Percentiles rank a stretch among this genome's conserved stretches.
Conservation (phyloP, 1,140 invertebrate genomes). For the Nomia melanderi region DNA sequence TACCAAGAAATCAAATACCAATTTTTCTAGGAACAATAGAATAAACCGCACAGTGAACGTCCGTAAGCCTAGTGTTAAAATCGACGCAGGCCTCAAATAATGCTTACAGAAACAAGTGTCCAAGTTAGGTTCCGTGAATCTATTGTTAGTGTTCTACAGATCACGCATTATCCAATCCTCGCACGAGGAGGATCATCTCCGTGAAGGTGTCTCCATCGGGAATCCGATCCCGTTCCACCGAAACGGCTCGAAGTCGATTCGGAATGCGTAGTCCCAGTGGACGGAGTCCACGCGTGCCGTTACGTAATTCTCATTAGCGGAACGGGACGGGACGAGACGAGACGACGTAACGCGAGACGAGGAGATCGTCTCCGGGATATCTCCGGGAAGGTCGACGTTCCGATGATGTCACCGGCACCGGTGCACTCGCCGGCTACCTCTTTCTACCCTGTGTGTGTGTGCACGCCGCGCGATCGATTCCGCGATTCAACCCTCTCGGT, state of each 20-base stretch:
- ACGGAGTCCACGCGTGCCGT: slow-evolving; percentile 16
- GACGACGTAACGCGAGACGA: slow-evolving; percentile 34
- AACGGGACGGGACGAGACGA: not conserved
- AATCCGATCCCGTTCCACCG: not conserved
- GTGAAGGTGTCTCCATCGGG: not conserved
- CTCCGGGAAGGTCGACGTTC: slow-evolving; percentile 47
- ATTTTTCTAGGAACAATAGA: too few relatives aligned
- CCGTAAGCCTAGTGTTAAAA: too few relatives aligned
- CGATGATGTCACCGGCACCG: slow-evolving; percentile 32
- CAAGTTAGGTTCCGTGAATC: too few relatives aligned
- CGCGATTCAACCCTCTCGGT: slow-evolving; percentile 6
- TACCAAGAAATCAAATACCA: too few relatives aligned
- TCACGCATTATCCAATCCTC: too few relatives aligned
- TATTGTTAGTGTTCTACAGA: too few relatives aligned
- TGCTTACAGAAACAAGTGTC: too few relatives aligned
- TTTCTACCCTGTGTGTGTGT: not conserved
- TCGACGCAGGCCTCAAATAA: too few relatives aligned
- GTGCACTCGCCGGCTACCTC: too few relatives aligned
- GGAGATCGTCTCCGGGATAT: slow-evolving; percentile 3
- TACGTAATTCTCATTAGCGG: slow-evolving; percentile 51
- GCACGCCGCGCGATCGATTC: slow-evolving; percentile 22
- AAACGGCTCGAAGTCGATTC: not conserved
- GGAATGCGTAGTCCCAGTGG: slow-evolving; percentile 15
- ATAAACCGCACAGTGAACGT: too few relatives aligned
- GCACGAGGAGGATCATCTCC: too few relatives aligned